Evolutionary conservation across 2,888 invertebrate genomes (phyloP), one percentile per base, ranked within the genome.

Genomic region (Amorpha juglandis): DNA sequence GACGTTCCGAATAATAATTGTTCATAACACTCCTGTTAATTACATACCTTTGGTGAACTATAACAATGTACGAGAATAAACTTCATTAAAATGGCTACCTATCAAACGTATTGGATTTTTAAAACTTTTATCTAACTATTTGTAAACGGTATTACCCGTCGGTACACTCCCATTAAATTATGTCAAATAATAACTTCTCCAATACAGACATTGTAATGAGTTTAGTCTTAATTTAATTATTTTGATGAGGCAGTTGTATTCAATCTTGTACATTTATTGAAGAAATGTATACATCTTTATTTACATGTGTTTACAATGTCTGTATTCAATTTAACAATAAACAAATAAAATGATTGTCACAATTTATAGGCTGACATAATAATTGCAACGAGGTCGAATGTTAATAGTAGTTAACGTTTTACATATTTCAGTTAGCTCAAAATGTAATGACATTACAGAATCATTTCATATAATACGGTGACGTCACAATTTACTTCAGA

Each of bases 41-140:
- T 87, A 88, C 87, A 88, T 77, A 88, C 87, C 86, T 91, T 91
- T 90, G 91, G 92, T 91, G 89, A 87, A 86, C 88, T 87, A 88
- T 91, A 92, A 92, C 92, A 92, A 92, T 89, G 86, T 86, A 87
- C 79, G 84, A 83, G 84, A 86, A 87, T 86, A 86, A 84, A 79
- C 71, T 78, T 78, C 77, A 19, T 77, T 64, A 48, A 58, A 64
- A 52, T 48, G 55, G 64, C 64, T 64, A 64, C 48, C 64, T 64
- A 64, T 64, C 64, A 55, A 55, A 64, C 64, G 48, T 64, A 64
- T 48, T 53, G 64, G 33, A 33, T 64, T 33, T 45, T 64, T 64
- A 45, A 63, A 45, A 64, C 52, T 64, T 52, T 64, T 64, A 53
- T 38, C 58, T 58, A 58, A 38, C 58, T 58, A 58, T 58, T 58